Evolutionary conservation across 2,797 vertebrate species (phyloP), one percentile per base, ranked within the genome.

Genomic region (Silurus lanzhouensis): DNA sequence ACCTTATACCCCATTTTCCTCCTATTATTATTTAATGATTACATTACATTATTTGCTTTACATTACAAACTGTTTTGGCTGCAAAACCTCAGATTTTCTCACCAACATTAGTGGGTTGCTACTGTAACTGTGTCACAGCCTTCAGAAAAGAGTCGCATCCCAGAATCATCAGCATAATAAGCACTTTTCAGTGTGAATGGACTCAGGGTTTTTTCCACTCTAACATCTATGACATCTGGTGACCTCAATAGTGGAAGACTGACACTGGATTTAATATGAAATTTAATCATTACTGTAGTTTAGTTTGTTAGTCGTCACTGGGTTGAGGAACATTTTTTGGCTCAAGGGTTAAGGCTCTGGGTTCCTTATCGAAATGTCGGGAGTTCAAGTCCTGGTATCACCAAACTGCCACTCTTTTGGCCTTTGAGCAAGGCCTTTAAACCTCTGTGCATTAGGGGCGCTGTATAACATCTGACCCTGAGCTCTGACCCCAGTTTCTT

Each of bases 231-330:
- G 79, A 84, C 85, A 84, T 89, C 84, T 82, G 87, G 63, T 85
- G 88, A 86, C 87, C 88, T 87, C 84, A 88, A 79, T 80, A 84
- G 25, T 66, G 72, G 46, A 82, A 86, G 75, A 87, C 63, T 84
- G 85, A 85, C 52, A 44, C 46, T 79, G 79, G 64, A 85, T 84
- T 82, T 84, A 80, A 78, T 85, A 48, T 71, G 80, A 64, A 60
- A 84, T 83, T 38, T 81, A 74, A 67, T 86, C 61, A 63, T 74
- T 57, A 85, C 55, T 57, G n/a, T 57, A 22, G 31, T 81, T 17
- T 10, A 63, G 68, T 66, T 67, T 82, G 14, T 48, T n/a, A 22
- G 12, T 74, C 6, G 58, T 80, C 22, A 68, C 10, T 57, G 46
- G 12, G 64, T 6, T 3, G 12, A 57, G 31, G 19, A 66, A 31